A percentile compares a stretch with the other conserved stretches of the same genome.
These are phyloP conservation scores for Chrysaora quinquecirrha DNA, from an alignment of 30 jellyfish, hydroid and myxozoan species.

Conservation along the genomic window DNA sequence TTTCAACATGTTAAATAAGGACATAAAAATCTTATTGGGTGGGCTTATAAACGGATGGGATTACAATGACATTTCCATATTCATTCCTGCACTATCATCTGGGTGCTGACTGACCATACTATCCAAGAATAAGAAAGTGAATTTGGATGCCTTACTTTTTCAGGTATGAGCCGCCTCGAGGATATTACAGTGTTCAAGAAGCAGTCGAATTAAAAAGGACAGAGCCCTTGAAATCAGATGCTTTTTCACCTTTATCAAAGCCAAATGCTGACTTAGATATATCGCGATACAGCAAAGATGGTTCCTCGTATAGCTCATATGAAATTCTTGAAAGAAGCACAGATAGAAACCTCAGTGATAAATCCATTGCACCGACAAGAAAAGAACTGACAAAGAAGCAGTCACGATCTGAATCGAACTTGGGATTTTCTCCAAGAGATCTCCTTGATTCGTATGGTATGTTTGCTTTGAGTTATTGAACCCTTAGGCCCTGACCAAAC, in stretches of 20 bases:
- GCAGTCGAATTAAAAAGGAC: neutral
- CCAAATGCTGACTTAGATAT: neutral
- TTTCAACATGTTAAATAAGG: no score
- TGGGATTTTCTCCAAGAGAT: conserved; percentile 51
- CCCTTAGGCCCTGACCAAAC: neutral
- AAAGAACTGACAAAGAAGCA: neutral
- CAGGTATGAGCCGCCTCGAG: conserved; percentile 55
- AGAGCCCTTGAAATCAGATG: neutral
- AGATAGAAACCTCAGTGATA: neutral
- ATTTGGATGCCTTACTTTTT: neutral
- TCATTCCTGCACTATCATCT: no score
- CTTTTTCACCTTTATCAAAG: neutral
- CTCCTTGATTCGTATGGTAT: conserved; percentile 31
- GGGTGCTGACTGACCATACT: no score
- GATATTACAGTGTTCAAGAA: conserved; percentile 28
- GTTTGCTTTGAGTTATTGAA: neutral
- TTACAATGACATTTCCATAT: no score
- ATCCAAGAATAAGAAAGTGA: neutral
- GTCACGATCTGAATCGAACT: neutral
- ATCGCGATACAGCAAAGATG: neutral
- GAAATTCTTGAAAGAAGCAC: neutral
- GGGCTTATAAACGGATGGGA: no score
- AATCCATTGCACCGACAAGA: neutral
- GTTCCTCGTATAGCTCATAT: neutral
- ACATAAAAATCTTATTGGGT: no score